Conservation (phyloP, 2,113 vertebrate species). For the Rhinopomastus cyanomelas region DNA sequence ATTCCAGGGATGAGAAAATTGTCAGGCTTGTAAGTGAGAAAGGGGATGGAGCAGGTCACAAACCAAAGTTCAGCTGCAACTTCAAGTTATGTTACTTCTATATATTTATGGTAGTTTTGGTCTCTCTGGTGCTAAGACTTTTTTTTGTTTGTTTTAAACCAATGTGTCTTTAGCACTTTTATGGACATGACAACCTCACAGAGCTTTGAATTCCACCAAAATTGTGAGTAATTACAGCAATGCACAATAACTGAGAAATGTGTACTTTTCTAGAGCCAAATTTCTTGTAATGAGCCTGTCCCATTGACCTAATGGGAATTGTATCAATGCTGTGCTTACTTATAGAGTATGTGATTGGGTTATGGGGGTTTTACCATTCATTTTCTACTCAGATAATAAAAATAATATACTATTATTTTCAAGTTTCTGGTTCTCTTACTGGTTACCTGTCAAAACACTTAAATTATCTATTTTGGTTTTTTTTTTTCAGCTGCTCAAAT, state of each 20-base stretch:
- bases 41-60: not conserved
- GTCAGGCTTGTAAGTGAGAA: not conserved
- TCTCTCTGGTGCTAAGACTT: not conserved
- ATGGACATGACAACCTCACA: not conserved
- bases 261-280: not conserved
- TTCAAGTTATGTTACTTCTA: not conserved
- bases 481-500: slow-evolving; percentile 1
- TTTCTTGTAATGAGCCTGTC: not conserved
- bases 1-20: not conserved
- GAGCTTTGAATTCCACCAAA: not conserved
- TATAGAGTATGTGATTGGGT: not conserved
- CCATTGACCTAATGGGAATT: not conserved
- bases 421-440: not conserved
- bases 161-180: not conserved
- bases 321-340: not conserved
- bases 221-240: not conserved
- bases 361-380: not conserved
- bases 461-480: not conserved
- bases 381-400: not conserved
- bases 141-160: not conserved
- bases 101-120: not conserved
- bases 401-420: not conserved
- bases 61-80: not conserved
- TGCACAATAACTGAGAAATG: not conserved
- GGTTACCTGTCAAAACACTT: not conserved